Percentiles rank a stretch among this genome's conserved stretches.
phyloP scores from a whole-genome alignment of 2,113 vertebrate species.

The Apaloderma vittatum region DNA sequence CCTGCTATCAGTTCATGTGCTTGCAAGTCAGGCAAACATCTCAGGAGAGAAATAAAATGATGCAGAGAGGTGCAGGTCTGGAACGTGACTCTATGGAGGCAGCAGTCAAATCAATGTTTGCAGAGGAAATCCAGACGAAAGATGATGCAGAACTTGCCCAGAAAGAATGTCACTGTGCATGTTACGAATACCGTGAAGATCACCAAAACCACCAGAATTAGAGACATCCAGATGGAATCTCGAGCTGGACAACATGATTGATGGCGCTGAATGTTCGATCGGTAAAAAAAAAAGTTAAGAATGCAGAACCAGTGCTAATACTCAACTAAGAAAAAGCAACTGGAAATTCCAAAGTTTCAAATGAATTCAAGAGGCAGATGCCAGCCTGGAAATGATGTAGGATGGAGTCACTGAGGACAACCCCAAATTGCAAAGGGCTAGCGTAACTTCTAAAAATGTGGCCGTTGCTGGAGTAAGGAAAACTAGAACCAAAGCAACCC shows the following conservation, averaged over 20 bases:
- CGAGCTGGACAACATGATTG: rapidly evolving
- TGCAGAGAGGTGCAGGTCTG: neutral
- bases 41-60: neutral
- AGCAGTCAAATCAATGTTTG: neutral
- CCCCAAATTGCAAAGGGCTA: neutral
- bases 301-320: neutral
- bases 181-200: neutral
- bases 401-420: neutral
- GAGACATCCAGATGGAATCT: rapidly evolving
- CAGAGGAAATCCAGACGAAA: neutral
- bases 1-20: neutral
- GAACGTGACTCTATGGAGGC: neutral
- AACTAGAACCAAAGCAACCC: neutral
- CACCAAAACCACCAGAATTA: neutral
- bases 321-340: neutral
- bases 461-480: neutral
- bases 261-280: rapidly evolving
- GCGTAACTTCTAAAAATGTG: neutral
- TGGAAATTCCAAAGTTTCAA: neutral
- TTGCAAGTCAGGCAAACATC: neutral
- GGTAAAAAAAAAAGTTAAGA: neutral
- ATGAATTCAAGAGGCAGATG: neutral
- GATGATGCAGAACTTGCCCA: neutral
- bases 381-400: neutral
- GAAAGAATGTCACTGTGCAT: rapidly evolving